phyloP scores from a whole-genome alignment of 2,888 invertebrate genomes.

The Drosophila kuntzei region DNA sequence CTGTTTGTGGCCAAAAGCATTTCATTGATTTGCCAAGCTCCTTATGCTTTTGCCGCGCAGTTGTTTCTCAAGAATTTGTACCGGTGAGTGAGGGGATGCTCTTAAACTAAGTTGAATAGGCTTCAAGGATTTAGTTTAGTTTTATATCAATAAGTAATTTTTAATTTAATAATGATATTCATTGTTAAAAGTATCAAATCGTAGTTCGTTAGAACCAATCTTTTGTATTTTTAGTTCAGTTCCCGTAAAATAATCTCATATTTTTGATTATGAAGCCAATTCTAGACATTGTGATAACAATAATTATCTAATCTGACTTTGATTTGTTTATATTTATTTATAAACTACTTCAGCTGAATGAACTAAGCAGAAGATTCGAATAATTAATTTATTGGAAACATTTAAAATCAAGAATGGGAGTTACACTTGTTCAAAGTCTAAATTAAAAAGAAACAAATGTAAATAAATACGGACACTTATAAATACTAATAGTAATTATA shows the following conservation, averaged over 20 bases:
- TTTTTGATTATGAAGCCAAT: slow-evolving; percentile 7
- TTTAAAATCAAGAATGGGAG: too few species aligned
- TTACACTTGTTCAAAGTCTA: too few species aligned
- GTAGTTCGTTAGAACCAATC: background rate
- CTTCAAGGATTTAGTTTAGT: too few species aligned
- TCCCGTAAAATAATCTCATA: background rate
- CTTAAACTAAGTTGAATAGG: background rate
- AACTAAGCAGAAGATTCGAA: slow-evolving; percentile 2
- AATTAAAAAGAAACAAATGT: too few species aligned
- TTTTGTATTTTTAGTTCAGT: background rate
- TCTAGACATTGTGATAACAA: slow-evolving; percentile 8
- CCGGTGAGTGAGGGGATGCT: slow-evolving; percentile 87
- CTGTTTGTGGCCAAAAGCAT: slow-evolving; percentile 98
- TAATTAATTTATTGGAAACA: too few species aligned
- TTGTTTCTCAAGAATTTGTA: slow-evolving; percentile 95
- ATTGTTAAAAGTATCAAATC: too few species aligned
- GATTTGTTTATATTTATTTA: slow-evolving; percentile 6
- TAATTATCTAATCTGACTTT: slow-evolving; percentile 24
- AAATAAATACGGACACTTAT: too few species aligned
- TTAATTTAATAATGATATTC: too few species aligned
- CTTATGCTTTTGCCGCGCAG: slow-evolving; percentile 94
- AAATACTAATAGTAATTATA: background rate
- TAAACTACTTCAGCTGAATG: slow-evolving; percentile 4
- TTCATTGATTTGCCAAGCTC: slow-evolving; percentile 95
- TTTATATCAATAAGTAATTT: too few species aligned